A percentile compares a stretch with the other conserved stretches of the same genome.
phyloP scores from a whole-genome alignment of 1,140 invertebrate genomes.

The Drosophila malerkotliana region DNA sequence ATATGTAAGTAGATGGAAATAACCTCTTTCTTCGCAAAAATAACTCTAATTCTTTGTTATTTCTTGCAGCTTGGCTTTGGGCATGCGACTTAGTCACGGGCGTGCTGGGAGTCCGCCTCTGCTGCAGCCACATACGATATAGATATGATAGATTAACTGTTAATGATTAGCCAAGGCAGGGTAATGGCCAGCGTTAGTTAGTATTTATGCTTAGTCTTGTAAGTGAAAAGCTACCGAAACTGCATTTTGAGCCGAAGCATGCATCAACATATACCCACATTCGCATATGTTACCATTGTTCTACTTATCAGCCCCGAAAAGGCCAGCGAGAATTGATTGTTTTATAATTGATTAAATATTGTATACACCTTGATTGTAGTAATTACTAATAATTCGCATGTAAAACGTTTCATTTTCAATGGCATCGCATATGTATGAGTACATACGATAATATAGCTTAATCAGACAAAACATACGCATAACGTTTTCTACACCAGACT shows the following conservation, averaged over 20 bases:
- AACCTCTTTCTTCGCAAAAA: neutral
- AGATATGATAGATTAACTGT: conserved; percentile 36
- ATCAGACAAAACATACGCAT: conserved; percentile 41
- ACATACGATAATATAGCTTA: conserved; percentile 19
- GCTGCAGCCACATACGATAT: conserved; percentile 55
- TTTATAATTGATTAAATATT: conserved; percentile 44
- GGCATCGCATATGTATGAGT: conserved; percentile 21
- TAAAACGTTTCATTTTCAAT: conserved; percentile 19
- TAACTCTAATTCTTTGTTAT: neutral
- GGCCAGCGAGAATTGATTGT: conserved; percentile 52
- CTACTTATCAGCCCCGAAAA: conserved; percentile 29
- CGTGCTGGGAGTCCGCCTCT: conserved; percentile 37
- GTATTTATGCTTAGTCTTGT: conserved; percentile 63
- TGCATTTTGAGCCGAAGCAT: conserved; percentile 66
- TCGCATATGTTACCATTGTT: conserved; percentile 65
- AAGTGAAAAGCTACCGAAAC: conserved; percentile 72
- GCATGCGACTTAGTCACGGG: conserved; percentile 69
- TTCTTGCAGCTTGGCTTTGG: conserved; percentile 29
- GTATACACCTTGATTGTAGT: conserved; percentile 32
- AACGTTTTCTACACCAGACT: conserved; percentile 57
- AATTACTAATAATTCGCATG: conserved; percentile 39
- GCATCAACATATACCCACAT: conserved; percentile 40
- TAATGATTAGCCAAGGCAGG: conserved; percentile 66
- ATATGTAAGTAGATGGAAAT: conserved; percentile 29
- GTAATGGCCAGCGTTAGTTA: conserved; percentile 61